A percentile compares a stretch with the other conserved stretches of the same genome.
Evolutionary conservation across 2,797 vertebrate genomes (phyloP).

Genomic region (Sarcoramphus papa): DNA sequence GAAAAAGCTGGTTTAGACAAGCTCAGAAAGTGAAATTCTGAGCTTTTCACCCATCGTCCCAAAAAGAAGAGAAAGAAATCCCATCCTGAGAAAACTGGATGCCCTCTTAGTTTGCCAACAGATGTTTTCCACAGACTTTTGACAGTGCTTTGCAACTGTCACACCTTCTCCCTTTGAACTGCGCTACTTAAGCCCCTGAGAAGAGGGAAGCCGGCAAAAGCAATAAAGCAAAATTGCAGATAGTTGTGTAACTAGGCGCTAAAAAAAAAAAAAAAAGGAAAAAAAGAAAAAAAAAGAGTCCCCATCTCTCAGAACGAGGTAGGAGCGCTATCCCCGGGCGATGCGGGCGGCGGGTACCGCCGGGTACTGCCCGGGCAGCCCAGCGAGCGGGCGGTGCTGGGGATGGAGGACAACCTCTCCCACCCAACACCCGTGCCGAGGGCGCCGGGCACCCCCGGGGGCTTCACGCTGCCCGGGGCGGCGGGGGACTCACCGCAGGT

Average conservation of each 20-base stretch:
- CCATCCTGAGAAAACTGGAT: not conserved
- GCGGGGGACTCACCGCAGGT: conserved; percentile 83
- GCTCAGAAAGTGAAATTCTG: conserved; percentile 57
- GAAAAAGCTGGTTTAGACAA: conserved; percentile 73
- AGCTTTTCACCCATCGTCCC: conserved; percentile 39
- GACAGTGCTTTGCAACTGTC: not conserved
- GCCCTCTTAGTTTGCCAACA: not conserved
- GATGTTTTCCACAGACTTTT: not conserved
- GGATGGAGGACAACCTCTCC: not conserved
- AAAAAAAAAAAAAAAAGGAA: rapidly evolving
- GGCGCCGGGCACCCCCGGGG: not conserved
- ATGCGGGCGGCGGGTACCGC: too few species aligned
- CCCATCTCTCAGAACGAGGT: rapidly evolving
- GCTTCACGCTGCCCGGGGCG: not conserved
- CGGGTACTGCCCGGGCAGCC: not conserved
- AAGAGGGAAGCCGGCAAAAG: not conserved
- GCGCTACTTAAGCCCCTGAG: not conserved
- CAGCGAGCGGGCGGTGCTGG: not conserved
- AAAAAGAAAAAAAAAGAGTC: too few species aligned
- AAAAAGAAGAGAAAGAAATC: not conserved
- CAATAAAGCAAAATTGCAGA: too few species aligned
- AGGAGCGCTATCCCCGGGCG: not conserved
- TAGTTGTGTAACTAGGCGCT: rapidly evolving
- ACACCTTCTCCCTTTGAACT: not conserved
- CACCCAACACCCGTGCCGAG: not conserved